Evolutionary conservation across 2,888 invertebrate species (phyloP), one percentile per base, ranked within the genome.

Genomic region (Schizaphis graminum): DNA sequence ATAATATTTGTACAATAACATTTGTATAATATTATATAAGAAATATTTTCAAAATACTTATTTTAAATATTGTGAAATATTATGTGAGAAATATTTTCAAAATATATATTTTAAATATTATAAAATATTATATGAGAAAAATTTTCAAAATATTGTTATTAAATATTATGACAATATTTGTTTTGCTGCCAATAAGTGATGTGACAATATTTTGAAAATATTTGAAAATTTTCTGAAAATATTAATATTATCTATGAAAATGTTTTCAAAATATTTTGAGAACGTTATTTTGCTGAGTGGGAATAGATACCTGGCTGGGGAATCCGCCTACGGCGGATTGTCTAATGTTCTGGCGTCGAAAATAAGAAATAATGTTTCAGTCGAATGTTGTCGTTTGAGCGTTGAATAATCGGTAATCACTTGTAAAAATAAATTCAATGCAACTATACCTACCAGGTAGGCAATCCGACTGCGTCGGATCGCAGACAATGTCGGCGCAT

Each of bases 131-230:
- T 67, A 3, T 67, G 28, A 67, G 28, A 28, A 67, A 28, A 28
- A 67, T 67, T 67, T 67, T 67, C 28, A 67, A 67, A 57, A 57
- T 57, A 57, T 57, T 57, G 16, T 3, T 57, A 57, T 67, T 28
- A 28, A 67, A 67, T n/a, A 67, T 67, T 67, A n/a, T 67, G 61
- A 67, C 26, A 67, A 28, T n/a, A 67, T 28, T 67, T 67, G 11
- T 67, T 67, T n/a, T 67, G 26, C 61, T 67, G 61, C 61, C 61
- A 67, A 67, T 28, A 67, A 67, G 61, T 67, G 28, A 67, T 67
- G 61, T 67, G 61, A 67, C 61, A 67, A 67, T 67, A 67, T 67
- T 67, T 67, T 67, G 61, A 67, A 67, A 67, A 67, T 26, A 67
- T 67, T 67, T n/a, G 28, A 67, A 67, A 28, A 28, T 67, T 8